phyloP scores from a whole-genome alignment of 2,797 vertebrate genomes.

The Pangasius sanitwongsei region DNA sequence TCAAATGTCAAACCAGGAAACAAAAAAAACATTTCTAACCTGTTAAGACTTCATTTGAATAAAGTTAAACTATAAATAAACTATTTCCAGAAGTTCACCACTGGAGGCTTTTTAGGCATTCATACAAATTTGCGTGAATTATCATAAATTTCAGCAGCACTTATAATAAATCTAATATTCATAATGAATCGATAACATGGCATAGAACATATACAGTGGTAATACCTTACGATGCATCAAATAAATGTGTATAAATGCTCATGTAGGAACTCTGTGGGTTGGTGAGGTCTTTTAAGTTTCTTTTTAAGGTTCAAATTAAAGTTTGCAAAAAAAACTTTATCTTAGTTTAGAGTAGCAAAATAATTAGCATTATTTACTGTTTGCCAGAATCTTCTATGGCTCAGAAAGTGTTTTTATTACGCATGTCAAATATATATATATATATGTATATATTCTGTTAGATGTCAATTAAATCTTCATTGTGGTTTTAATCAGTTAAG shows the following conservation, averaged over 20 bases:
- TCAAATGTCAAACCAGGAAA: not conserved
- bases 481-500: not conserved
- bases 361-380: not conserved
- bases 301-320: not conserved
- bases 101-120: not conserved
- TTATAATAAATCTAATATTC: not conserved
- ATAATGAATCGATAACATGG: not conserved
- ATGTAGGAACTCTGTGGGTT: not conserved
- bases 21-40: not conserved
- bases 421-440: not conserved
- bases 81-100: no score
- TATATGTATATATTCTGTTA: not conserved
- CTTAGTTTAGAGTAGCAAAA: not conserved
- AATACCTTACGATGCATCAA: not conserved
- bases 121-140: not conserved
- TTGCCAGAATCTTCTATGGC: not conserved
- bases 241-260: not conserved
- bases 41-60: not conserved
- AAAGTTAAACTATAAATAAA: not conserved
- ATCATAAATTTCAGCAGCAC: not conserved
- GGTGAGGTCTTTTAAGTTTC: not conserved
- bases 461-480: no score
- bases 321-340: not conserved
- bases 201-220: not conserved
- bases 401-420: not conserved